Percentiles rank a stretch among this genome's conserved stretches.
These are phyloP conservation scores for Scelioninae gen. 1 DNA, from an alignment of 2,888 invertebrate genomes.

Conservation along the genomic window DNA sequence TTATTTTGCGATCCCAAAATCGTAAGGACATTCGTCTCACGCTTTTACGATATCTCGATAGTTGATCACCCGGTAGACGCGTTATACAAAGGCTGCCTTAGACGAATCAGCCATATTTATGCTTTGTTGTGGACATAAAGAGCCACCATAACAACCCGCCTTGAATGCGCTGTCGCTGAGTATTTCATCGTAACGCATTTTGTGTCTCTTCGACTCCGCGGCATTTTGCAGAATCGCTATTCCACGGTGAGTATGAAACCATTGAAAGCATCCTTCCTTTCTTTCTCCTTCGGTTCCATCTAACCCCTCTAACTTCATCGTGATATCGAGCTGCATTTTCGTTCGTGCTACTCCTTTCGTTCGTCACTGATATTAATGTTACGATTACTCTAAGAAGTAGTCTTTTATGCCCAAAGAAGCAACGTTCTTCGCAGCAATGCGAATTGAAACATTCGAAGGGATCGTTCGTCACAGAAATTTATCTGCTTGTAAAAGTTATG, in stretches of 20 bases:
- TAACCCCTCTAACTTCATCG: slow-evolving; percentile 58
- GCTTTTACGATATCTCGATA: slow-evolving; percentile 77
- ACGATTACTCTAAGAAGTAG: slow-evolving; percentile 70
- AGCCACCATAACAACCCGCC: slow-evolving; percentile 78
- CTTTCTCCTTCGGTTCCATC: slow-evolving; percentile 64
- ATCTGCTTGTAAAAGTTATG: slow-evolving; percentile 71
- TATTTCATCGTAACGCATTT: slow-evolving; percentile 79
- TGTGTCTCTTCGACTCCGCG: slow-evolving; percentile 73
- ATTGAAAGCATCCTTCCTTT: slow-evolving; percentile 71
- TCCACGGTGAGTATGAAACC: slow-evolving; percentile 71
- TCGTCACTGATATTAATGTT: slow-evolving; percentile 73
- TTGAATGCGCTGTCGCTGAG: slow-evolving; percentile 79
- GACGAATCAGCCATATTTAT: slow-evolving; percentile 81
- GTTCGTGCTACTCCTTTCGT: slow-evolving; percentile 69
- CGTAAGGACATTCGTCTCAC: slow-evolving; percentile 75
- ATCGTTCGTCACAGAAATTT: slow-evolving; percentile 72
- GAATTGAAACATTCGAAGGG: slow-evolving; percentile 72
- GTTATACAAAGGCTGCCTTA: slow-evolving; percentile 79
- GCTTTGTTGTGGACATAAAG: slow-evolving; percentile 82
- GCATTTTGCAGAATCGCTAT: slow-evolving; percentile 71
- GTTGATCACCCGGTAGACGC: slow-evolving; percentile 78
- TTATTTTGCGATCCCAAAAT: slow-evolving; percentile 64
- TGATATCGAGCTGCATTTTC: slow-evolving; percentile 68
- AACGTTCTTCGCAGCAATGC: slow-evolving; percentile 56
- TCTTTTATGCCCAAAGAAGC: slow-evolving; percentile 66